These are phyloP conservation scores for Atrina japonica DNA, from an alignment of 2,888 invertebrate species.

Conservation along the genomic window DNA sequence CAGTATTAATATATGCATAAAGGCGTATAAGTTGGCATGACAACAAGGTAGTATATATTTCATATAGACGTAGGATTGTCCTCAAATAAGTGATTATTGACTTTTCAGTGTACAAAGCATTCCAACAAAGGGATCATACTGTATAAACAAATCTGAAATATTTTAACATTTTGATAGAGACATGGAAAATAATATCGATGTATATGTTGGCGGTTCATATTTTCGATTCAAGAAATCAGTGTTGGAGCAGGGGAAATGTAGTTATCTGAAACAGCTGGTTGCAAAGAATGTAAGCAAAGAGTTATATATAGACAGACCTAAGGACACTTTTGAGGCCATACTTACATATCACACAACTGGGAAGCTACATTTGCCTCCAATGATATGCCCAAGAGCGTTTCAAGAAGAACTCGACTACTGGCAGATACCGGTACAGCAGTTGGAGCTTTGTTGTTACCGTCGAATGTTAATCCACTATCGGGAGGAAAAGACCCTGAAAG, in stretches of 20 bases:
- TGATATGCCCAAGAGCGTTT: not conserved
- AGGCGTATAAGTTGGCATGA: too few relatives aligned
- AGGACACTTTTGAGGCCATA: slow-evolving; percentile 13
- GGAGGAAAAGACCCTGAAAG: not conserved
- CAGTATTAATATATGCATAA: too few relatives aligned
- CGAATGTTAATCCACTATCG: slow-evolving; percentile 1
- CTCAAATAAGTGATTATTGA: too few relatives aligned
- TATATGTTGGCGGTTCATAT: too few relatives aligned
- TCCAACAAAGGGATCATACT: too few relatives aligned
- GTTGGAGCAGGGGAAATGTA: slow-evolving; percentile 10
- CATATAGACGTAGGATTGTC: too few relatives aligned
- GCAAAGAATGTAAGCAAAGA: not conserved
- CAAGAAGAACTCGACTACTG: slow-evolving; percentile 14
- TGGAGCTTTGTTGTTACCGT: slow-evolving; percentile 5
- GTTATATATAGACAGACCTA: slow-evolving; percentile 10
- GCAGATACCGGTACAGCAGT: not conserved
- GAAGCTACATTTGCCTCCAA: slow-evolving; percentile 5
- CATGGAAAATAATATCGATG: too few relatives aligned
- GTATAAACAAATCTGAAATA: too few relatives aligned
- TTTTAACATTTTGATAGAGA: too few relatives aligned
- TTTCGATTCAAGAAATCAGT: too few relatives aligned
- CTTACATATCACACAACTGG: slow-evolving; percentile 6
- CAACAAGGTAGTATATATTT: too few relatives aligned
- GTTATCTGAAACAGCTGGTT: not conserved
- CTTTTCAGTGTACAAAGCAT: too few relatives aligned